phyloP scores from a whole-genome alignment of 2,113 vertebrate species.

The Pollachius pollachius region DNA sequence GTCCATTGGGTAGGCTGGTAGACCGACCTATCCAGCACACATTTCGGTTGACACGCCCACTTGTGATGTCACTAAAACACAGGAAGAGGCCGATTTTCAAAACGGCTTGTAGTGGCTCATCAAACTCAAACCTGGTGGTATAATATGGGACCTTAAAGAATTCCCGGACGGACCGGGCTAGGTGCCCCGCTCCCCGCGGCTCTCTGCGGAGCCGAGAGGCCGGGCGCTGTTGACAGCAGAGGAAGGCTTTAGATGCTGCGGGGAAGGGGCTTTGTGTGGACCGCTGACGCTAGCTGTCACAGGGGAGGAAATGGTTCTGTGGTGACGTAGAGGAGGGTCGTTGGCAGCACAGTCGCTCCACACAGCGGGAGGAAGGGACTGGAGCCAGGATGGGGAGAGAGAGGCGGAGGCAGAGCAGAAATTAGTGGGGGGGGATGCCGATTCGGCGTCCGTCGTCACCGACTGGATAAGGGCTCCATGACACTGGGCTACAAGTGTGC shows the following conservation, averaged over 20 bases:
- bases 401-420: background rate
- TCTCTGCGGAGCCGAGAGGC: constrained; percentile 22
- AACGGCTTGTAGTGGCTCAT: no score
- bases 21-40: no score
- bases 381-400: constrained; percentile 25
- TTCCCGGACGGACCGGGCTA: background rate
- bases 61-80: no score
- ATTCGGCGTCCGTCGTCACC: constrained; percentile 73
- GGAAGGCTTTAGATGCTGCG: constrained; percentile 16
- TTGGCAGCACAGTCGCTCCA: constrained; percentile 24
- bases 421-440: background rate
- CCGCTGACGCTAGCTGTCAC: constrained; percentile 85
- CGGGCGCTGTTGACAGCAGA: constrained; percentile 49
- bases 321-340: background rate
- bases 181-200: background rate
- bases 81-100: no score
- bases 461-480: constrained; percentile 62
- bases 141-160: background rate
- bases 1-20: no score
- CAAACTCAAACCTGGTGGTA: no score
- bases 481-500: constrained; percentile 42
- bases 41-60: no score
- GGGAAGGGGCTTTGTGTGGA: constrained; percentile 68
- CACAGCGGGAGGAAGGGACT: background rate
- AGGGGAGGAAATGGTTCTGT: constrained; percentile 78